Base-by-base conservation (phyloP, 2,797 vertebrate genomes). In the Florisuga fusca region DNA sequence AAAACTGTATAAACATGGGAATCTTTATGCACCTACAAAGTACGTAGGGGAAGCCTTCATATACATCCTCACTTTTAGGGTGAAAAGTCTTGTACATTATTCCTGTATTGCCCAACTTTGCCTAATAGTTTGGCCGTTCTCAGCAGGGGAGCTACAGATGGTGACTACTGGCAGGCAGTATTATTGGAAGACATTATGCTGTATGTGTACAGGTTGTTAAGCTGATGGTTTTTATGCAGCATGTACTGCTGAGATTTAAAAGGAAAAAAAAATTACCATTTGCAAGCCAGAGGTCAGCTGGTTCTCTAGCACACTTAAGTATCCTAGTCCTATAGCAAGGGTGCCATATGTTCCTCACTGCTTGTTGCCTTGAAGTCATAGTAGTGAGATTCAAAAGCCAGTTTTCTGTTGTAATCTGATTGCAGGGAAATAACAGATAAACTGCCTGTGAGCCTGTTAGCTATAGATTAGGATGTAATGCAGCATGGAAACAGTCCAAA, bases 271-370 rank as follows among this genome's bases (percentile, higher is more conserved):
- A 94, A 96, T 57, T 93, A 58, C 77, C 82, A 62, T 80, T 85
- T 93, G 72, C 46, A 93, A 94, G 58, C 93, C 87, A 93, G 91
- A 85, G 73, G 79, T 82, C 33, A 0, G 19, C 17, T 88, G 83
- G 57, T 93, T 96, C 85, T 87, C 58, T 72, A 91, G 71, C 90
- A 95, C 50, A 73, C 69, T 93, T 80, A 41, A 91, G 76, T 81
- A 79, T 89, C 86, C 73, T 68, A 84, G 75, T 86, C 58, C 54
- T 46, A 11, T 29, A 34, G 51, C 57, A 23, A 21, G 36, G 77
- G 21, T 61, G 33, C 92, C 80, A 80, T 96, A 93, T 95, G 91
- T 87, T 97, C 84, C 74, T 96, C 87, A 17, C 79, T 92, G 94
- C 86, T 95, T 94, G 77, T 74, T 93, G 88, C 90, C 77, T 97